These are phyloP conservation scores for Cosmia pyralina DNA, from an alignment of 2,888 invertebrate species.

Conservation along the genomic window DNA sequence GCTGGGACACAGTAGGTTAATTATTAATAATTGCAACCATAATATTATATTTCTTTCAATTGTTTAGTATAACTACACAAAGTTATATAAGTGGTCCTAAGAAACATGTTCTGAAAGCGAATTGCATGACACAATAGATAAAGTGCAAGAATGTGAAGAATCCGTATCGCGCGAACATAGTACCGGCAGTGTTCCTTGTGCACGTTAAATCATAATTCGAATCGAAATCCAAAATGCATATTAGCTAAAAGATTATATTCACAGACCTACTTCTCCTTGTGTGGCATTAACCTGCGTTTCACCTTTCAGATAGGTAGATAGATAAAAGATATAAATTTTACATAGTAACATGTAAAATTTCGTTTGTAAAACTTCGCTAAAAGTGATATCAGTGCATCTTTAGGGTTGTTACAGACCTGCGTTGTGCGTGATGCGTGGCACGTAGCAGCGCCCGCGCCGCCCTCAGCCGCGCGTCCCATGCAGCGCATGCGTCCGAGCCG, in stretches of 20 bases:
- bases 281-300: neutral
- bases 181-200: neutral
- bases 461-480: slow-evolving; percentile 81
- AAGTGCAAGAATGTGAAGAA: neutral
- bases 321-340: neutral
- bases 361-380: neutral
- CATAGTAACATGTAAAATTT: neutral
- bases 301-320: neutral
- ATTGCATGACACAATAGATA: slow-evolving; percentile 6
- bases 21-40: neutral
- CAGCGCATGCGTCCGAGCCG: slow-evolving; percentile 70
- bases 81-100: neutral
- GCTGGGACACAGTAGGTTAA: neutral
- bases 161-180: neutral
- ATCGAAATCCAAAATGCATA: neutral
- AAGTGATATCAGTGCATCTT: slow-evolving; percentile 1
- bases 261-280: neutral
- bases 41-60: neutral
- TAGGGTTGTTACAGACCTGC: slow-evolving; percentile 73
- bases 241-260: neutral
- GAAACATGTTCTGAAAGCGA: slow-evolving; percentile 8
- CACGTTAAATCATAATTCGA: neutral
- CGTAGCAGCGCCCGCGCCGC: slow-evolving; percentile 75
- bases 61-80: neutral
- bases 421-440: slow-evolving; percentile 83